These are phyloP conservation scores for Lucinisca nassula DNA, from an alignment of 2,888 invertebrate species.

Conservation along the genomic window DNA sequence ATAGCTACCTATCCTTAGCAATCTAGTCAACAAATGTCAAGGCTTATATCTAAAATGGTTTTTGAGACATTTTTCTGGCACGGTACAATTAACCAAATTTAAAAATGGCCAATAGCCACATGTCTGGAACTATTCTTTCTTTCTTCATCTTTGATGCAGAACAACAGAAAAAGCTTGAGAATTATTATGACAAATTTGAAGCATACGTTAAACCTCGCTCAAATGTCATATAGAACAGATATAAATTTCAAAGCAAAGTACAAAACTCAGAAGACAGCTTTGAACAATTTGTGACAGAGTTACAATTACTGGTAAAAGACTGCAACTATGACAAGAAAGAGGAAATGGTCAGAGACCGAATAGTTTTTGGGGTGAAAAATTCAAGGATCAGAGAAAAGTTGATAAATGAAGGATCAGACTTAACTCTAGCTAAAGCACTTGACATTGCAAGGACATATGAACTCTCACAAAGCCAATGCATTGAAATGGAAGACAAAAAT, in stretches of 20 bases:
- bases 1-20: too few relatives aligned
- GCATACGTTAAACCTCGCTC: neutral
- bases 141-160: too few relatives aligned
- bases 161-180: neutral
- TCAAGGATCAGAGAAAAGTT: neutral
- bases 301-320: neutral
- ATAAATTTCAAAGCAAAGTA: neutral
- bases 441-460: slow-evolving; percentile 6
- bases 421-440: neutral
- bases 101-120: too few relatives aligned
- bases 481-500: neutral
- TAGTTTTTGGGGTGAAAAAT: neutral
- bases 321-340: neutral
- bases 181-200: neutral
- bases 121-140: too few relatives aligned
- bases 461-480: neutral
- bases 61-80: too few relatives aligned
- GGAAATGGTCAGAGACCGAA: neutral
- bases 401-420: neutral
- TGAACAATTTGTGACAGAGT: neutral
- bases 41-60: too few relatives aligned
- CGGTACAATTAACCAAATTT: too few relatives aligned
- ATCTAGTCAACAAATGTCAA: too few relatives aligned
- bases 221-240: neutral
- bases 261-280: neutral